Evolutionary conservation across 2,113 vertebrate species (phyloP), one percentile per base, ranked within the genome.

Genomic region (Pelodiscus sinensis): DNA sequence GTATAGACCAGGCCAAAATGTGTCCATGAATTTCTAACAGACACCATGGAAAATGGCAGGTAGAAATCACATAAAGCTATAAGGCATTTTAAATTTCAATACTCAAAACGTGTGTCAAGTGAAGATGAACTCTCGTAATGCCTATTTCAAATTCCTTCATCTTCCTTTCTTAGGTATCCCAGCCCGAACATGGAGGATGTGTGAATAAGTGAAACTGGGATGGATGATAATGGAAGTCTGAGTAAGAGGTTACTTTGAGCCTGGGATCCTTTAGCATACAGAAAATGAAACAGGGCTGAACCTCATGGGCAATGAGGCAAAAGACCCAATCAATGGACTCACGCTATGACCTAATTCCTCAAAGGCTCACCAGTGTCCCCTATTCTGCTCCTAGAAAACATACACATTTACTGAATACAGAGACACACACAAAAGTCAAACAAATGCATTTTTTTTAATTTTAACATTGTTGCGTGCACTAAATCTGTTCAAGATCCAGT

Each of bases 181-280:
- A 92, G 91, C 60, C 8, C 12, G 79, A 77, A 88, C 84, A 81
- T 54, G 65, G 81, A 3, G 35, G 8, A 71, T 35, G 24, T 88
- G 86, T 68, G 86, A 82, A 94, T 83, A 58, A 51, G 29, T 91
- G n/a, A 90, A 35, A 94, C 57, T 92, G 92, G 82, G 57, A 82
- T 0, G 4, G 60, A 1, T 55, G 90, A 86, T 13, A 84, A 81
- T 77, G 44, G 92, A 91, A 92, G 89, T 86, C 19, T 38, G 24
- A 85, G 56, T 52, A 79, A 68, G 1, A 38, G n/a, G 90, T 22
- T 89, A 94, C 9, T 83, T 71, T 90, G 51, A 94, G 87, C 31
- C 35, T 75, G 62, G 16, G 65, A 24, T 31, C 62, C 89, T 89
- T 65, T 2, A 0, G 84, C 87, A 44, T 0, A 1, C 2, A 86